phyloP scores from a whole-genome alignment of 2,113 vertebrate species.

The Stomatorhinus ivindoensis region DNA sequence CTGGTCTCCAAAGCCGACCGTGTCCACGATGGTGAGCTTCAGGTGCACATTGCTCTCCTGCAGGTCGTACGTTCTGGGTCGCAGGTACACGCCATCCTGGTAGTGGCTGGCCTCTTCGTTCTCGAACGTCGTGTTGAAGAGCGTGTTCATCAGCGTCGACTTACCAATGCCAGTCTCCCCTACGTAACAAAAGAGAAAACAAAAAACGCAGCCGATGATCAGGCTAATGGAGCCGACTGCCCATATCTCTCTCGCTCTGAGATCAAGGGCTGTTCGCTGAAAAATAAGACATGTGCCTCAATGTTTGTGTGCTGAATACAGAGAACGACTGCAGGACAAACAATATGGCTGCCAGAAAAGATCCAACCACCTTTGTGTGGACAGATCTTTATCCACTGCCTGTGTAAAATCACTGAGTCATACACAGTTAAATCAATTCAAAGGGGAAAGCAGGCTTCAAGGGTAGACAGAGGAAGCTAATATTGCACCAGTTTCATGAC shows the following conservation, averaged over 20 bases:
- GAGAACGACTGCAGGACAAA: background rate
- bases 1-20: constrained; percentile 93
- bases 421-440: background rate
- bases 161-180: constrained; percentile 97
- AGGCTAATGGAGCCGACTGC: background rate
- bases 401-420: background rate
- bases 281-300: background rate
- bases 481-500: background rate
- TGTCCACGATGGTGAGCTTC: constrained; percentile 89
- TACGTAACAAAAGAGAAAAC: constrained; percentile 36
- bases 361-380: background rate
- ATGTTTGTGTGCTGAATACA: background rate
- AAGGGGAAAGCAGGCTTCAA: background rate
- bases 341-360: background rate
- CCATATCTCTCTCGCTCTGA: background rate
- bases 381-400: background rate
- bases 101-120: constrained; percentile 93
- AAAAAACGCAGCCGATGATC: background rate
- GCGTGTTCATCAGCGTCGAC: constrained; percentile 93
- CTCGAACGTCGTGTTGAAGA: constrained; percentile 96
- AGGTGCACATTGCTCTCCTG: constrained; percentile 93
- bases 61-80: constrained; percentile 86
- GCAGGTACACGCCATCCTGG: constrained; percentile 75
- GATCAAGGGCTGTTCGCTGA: background rate
- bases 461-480: background rate